Percentiles rank a stretch among this genome's conserved stretches.
phyloP scores from a whole-genome alignment of 2,113 vertebrate species.

The zebrafish (Danio rerio) region GRCz12tu NC_133180.1:56859001-56859500 shows the following conservation, averaged over 20 bases:
- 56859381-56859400: conserved; percentile 68
- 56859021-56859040: too few species aligned
- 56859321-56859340: conserved; percentile 43
- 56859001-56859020: not conserved
- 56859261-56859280: conserved; percentile 33
- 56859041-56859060: too few species aligned
- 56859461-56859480: conserved; percentile 47
- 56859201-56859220: too few species aligned
- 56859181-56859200: too few species aligned
- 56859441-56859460: conserved; percentile 78
- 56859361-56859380: conserved; percentile 69
- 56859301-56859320: conserved; percentile 41
- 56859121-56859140: too few species aligned
- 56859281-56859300: conserved; percentile 37
- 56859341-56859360: conserved; percentile 53
- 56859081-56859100: too few species aligned
- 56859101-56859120: too few species aligned
- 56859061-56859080: too few species aligned
- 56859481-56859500: conserved; percentile 82
- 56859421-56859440: conserved; percentile 82
- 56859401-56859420: conserved; percentile 77
- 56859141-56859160: too few species aligned
- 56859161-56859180: too few species aligned
- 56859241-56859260: not conserved
- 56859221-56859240: too few species aligned